A percentile compares a stretch with the other conserved stretches of the same genome.
These are phyloP conservation scores for Pomatorhinus ruficollis DNA, from an alignment of 2,113 vertebrate genomes.

Conservation along the genomic window DNA sequence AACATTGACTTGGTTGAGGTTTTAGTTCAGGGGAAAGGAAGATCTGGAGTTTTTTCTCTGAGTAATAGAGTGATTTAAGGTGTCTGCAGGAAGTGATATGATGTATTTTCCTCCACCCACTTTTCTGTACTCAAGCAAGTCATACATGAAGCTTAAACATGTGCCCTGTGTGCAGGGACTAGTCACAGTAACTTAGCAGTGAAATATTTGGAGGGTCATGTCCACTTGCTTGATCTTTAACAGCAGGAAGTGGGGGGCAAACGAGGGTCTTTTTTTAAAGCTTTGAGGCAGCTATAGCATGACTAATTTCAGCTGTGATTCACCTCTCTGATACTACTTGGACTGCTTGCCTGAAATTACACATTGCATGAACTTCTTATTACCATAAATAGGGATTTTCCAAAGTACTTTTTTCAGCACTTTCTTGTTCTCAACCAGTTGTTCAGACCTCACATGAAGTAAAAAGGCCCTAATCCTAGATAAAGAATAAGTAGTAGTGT, in stretches of 20 bases:
- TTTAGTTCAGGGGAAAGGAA: neutral
- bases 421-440: neutral
- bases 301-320: slow-evolving; percentile 55
- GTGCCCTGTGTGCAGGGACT: neutral
- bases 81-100: neutral
- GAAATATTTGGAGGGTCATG: neutral
- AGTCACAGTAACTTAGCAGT: neutral
- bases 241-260: neutral
- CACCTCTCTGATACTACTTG: neutral
- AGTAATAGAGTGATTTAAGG: neutral
- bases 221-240: neutral
- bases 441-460: neutral
- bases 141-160: neutral
- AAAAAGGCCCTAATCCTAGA: neutral
- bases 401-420: neutral
- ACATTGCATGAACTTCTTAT: neutral
- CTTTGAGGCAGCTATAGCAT: neutral
- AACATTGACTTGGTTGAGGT: neutral
- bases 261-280: neutral
- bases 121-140: neutral
- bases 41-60: neutral
- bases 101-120: neutral
- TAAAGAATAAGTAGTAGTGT: neutral
- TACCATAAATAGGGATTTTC: slow-evolving; percentile 32
- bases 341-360: neutral